Conservation (phyloP, 2,888 invertebrate genomes). For the Yponomeuta cagnagella region DNA sequence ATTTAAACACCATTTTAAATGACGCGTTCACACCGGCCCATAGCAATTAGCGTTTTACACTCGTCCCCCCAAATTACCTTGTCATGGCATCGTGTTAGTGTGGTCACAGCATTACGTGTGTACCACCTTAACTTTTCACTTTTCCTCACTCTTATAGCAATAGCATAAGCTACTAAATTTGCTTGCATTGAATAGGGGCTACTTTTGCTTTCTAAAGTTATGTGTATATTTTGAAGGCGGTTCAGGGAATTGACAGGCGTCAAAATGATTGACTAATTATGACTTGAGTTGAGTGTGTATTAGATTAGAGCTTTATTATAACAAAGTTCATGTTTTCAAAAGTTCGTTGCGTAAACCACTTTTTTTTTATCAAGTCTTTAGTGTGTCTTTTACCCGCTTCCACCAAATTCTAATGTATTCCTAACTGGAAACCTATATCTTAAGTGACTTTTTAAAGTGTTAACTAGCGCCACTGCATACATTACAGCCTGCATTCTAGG, state of each 20-base stretch:
- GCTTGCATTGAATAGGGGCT: background rate
- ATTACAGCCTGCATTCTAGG: too few relatives aligned
- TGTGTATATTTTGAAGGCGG: background rate
- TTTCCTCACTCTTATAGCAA: background rate
- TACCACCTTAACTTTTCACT: background rate
- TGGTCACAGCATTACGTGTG: slow-evolving; percentile 36
- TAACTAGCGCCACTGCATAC: too few relatives aligned
- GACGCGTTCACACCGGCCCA: slow-evolving; percentile 26
- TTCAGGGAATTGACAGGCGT: slow-evolving; percentile 5
- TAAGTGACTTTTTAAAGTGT: too few relatives aligned
- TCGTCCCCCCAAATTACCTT: slow-evolving; percentile 58
- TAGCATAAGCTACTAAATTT: background rate
- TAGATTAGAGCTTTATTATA: background rate
- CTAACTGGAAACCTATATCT: too few relatives aligned
- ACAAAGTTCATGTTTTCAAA: background rate
- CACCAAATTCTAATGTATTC: too few relatives aligned
- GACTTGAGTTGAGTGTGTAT: background rate
- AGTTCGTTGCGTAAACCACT: background rate
- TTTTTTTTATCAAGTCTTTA: too few relatives aligned
- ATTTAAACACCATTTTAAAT: slow-evolving; percentile 17
- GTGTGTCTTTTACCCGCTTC: too few relatives aligned
- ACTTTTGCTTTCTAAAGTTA: background rate
- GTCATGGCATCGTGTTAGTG: slow-evolving; percentile 48
- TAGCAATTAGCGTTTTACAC: slow-evolving; percentile 46
- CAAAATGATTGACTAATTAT: slow-evolving; percentile 12